Base-by-base conservation (phyloP, 2,113 vertebrate species). In the Athene noctua region DNA sequence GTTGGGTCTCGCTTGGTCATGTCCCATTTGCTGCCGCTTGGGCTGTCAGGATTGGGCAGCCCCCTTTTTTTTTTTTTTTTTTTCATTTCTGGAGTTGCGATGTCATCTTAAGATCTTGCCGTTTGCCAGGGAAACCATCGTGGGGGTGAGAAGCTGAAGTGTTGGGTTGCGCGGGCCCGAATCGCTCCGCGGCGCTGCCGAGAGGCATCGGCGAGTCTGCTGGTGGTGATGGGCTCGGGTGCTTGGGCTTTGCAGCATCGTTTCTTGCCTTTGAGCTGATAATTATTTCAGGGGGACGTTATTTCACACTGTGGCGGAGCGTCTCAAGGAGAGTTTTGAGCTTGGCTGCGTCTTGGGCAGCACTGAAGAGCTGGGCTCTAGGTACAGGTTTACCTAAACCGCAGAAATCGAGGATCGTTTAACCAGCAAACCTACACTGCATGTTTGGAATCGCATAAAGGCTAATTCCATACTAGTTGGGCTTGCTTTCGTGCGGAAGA, bases 361-460 rank as follows among this genome's bases (percentile, higher is more conserved):
- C 42, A 9, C n/a, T 51, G 62, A 42, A 27, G 27, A n/a, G 29
- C 14, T 66, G 11, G 3, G 29, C 61, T 67, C 15, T 58, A 22
- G n/a, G 29, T 32, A 29, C 10, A 21, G 47, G 14, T 86, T 77
- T n/a, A 47, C 54, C 44, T 15, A 67, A 67, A 59, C 30, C 30
- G 20, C 44, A 11, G 30, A 51, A 42, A 42, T 40, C 2, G 10
- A 34, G 73, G 36, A 6, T 23, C 15, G 7, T 38, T 75, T 22
- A 21, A 46, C 40, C 49, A 14, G 5, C 7, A 2, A 47, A 47
- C 8, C 59, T 11, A 7, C 8, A 1, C 44, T 5, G 4, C 11
- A 2, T 15, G 12, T 58, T 62, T 62, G 49, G 40, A 34, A 47
- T 38, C 29, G 8, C 40, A 4, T 18, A 34, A 55, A 62, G 40